These are phyloP conservation scores for Tinamus major DNA, from an alignment of 2,797 vertebrate genomes.

Conservation along the genomic window DNA sequence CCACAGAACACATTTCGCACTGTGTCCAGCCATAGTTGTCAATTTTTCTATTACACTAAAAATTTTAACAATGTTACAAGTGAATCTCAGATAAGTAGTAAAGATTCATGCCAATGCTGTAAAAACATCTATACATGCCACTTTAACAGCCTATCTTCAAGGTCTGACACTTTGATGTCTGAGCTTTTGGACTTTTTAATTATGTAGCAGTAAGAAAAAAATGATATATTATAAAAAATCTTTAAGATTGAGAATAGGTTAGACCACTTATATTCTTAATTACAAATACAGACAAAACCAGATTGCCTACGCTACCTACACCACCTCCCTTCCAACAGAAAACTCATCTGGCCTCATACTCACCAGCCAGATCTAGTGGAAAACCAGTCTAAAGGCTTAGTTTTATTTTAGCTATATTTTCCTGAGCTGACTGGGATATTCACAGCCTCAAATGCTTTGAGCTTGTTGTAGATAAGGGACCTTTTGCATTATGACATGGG, in stretches of 20 bases:
- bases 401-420: background rate
- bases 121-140: background rate
- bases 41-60: background rate
- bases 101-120: background rate
- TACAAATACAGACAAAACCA: conserved; percentile 7
- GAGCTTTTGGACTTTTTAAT: background rate
- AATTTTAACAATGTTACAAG: background rate
- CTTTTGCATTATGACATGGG: background rate
- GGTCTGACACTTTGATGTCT: background rate
- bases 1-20: rapidly evolving
- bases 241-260: background rate
- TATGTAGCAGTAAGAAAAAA: background rate
- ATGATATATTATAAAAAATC: background rate
- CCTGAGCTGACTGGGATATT: background rate
- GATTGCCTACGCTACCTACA: conserved; percentile 18
- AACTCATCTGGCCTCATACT: conserved; percentile 18
- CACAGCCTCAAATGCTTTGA: background rate
- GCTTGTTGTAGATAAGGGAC: background rate
- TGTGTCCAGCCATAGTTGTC: rapidly evolving
- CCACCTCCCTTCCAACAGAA: conserved; percentile 20
- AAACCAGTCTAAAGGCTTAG: background rate
- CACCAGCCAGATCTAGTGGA: background rate
- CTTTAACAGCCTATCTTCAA: background rate
- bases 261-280: background rate
- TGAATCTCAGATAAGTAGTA: background rate